These are phyloP conservation scores for Ophraella communa DNA, from an alignment of 2,888 invertebrate species.

Conservation along the genomic window DNA sequence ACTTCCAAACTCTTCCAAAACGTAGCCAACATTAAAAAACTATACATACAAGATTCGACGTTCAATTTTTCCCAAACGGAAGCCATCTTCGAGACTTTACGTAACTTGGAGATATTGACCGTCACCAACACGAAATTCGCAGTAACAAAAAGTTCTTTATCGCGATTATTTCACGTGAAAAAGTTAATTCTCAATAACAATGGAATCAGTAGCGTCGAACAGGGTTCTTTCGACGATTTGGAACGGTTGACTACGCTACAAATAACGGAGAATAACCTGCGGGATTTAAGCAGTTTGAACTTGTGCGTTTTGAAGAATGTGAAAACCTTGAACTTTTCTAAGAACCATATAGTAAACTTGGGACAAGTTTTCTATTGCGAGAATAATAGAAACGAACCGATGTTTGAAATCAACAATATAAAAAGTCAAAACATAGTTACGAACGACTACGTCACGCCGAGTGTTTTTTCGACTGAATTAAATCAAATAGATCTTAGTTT, in stretches of 20 bases:
- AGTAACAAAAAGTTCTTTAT: constrained; percentile 35
- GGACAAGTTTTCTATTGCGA: constrained; percentile 36
- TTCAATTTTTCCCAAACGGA: constrained; percentile 38
- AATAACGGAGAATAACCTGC: constrained; percentile 43
- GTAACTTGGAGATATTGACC: constrained; percentile 40
- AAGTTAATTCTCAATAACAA: constrained; percentile 45
- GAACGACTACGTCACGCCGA: constrained; percentile 18
- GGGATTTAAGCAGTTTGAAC: constrained; percentile 40
- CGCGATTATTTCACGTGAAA: constrained; percentile 40
- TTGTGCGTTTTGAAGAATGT: constrained; percentile 45
- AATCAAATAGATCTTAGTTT: constrained; percentile 45
- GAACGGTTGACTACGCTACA: constrained; percentile 39
- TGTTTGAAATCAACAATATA: constrained; percentile 32
- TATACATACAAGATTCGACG: constrained; percentile 46
- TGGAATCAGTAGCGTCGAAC: constrained; percentile 38
- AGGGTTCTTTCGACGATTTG: constrained; percentile 36
- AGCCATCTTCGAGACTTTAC: constrained; percentile 40
- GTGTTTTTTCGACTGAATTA: constrained; percentile 34
- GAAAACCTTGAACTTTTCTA: constrained; percentile 38
- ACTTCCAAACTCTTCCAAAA: constrained; percentile 47
- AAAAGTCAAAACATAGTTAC: constrained; percentile 8
- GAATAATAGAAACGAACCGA: not conserved
- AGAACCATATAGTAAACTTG: constrained; percentile 35
- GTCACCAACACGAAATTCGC: constrained; percentile 42
- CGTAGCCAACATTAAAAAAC: constrained; percentile 48